Evolutionary conservation across 2,113 vertebrate species (phyloP), one percentile per base, ranked within the genome.

Genomic region (Cheilinus undulatus): DNA sequence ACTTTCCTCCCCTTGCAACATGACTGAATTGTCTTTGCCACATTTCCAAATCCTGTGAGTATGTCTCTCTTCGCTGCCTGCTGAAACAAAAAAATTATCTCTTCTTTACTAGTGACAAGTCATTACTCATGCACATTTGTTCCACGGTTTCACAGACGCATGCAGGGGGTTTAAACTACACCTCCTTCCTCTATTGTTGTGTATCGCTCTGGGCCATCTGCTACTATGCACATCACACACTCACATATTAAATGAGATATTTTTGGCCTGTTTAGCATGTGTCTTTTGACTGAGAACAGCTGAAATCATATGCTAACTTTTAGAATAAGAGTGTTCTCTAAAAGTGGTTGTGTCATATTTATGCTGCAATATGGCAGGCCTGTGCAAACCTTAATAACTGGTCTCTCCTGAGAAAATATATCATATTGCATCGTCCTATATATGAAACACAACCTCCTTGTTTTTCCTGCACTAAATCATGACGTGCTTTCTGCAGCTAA

Each of bases 181-280:
- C 14, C 9, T 52, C 70, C 57, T 42, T 43, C 38, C 38, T 14
- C 10, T 42, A 36, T 61, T 70, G 48, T 61, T 71, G 43, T 68
- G 73, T 66, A 62, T 75, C 57, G 69, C 63, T 50, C 42, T 2
- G 20, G 26, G 59, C 73, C 83, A 74, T 81, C 73, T 83, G 80
- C 7, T 19, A 42, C 62, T 56, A 66, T 48, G 34, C 69, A 68
- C 32, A 43, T 51, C 83, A 73, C 68, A 53, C 32, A 59, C 62
- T 49, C 48, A 30, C 58, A 40, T 27, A 27, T 62, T 24, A 17
- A 30, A 64, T 32, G 1, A 19, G 23, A 67, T 76, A 76, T 82
- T 82, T 73, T 66, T 69, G 65, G 52, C 62, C 27, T 36, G 51
- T 62, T 59, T 28, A 48, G 58, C 40, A 38, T 23, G 49, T 63